A percentile compares a stretch with the other conserved stretches of the same genome.
Conservation (phyloP, 2,113 vertebrate species). For the Phocoena phocoena region DNA sequence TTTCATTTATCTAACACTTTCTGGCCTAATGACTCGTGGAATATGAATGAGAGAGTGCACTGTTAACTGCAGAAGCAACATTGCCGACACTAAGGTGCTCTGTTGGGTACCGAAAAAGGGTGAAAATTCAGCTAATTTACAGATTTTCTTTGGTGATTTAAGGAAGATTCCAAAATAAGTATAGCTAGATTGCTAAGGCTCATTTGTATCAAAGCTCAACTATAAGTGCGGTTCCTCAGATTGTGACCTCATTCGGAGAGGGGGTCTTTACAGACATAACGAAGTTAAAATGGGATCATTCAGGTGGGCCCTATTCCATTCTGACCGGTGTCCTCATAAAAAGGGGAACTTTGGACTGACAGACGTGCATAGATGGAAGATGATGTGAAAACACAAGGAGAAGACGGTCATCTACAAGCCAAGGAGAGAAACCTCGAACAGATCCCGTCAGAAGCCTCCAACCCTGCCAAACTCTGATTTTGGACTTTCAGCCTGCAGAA, state of each 20-base stretch:
- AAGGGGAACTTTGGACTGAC: background rate
- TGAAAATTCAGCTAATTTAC: background rate
- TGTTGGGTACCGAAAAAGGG: background rate
- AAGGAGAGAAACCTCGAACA: background rate
- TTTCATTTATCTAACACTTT: background rate
- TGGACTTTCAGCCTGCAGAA: background rate
- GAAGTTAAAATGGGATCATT: background rate
- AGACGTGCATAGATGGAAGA: background rate
- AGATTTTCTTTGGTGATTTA: background rate
- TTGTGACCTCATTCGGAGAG: background rate
- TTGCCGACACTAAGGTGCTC: background rate
- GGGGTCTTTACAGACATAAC: background rate
- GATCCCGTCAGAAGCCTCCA: background rate
- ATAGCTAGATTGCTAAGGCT: background rate
- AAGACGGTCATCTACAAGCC: background rate
- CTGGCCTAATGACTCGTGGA: background rate
- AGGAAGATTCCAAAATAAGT: background rate
- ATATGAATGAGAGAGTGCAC: background rate
- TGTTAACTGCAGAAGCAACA: background rate
- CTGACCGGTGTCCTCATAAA: background rate
- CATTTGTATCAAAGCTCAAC: background rate
- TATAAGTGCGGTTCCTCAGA: background rate
- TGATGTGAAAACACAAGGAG: background rate
- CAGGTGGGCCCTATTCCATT: background rate
- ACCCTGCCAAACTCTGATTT: background rate